Percentiles rank a stretch among this genome's conserved stretches.
phyloP scores from a whole-genome alignment of 2,113 vertebrate species.

The Pachyramphus minor region DNA sequence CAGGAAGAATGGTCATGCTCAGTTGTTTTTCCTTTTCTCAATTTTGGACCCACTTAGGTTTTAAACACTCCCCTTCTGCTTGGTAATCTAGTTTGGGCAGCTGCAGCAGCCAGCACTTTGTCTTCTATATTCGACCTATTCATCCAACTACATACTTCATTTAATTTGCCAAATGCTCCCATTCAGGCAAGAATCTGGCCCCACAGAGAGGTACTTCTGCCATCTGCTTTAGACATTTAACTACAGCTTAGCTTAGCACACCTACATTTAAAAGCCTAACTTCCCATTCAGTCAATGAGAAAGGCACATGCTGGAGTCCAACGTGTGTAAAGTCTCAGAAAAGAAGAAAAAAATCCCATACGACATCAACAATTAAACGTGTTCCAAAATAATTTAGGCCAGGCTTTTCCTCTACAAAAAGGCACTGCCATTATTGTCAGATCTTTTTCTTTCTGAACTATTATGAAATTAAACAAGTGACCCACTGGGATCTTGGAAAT shows the following conservation, averaged over 20 bases:
- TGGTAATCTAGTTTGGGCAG: slow-evolving; percentile 50
- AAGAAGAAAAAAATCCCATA: background rate
- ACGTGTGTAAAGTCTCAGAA: background rate
- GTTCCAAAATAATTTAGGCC: background rate
- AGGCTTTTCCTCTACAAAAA: background rate
- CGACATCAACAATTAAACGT: background rate
- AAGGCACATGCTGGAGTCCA: background rate
- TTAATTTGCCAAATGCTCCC: slow-evolving; percentile 65
- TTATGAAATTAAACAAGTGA: background rate
- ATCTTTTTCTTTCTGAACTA: background rate
- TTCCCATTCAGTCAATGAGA: background rate
- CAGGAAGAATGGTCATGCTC: background rate
- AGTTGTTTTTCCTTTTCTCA: background rate
- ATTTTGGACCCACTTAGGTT: background rate
- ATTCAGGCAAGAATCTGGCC: slow-evolving; percentile 42
- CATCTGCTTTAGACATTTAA: slow-evolving; percentile 57
- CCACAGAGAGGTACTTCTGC: slow-evolving; percentile 31
- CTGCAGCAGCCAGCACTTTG: slow-evolving; percentile 51
- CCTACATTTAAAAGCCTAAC: background rate
- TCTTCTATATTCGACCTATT: slow-evolving; percentile 35
- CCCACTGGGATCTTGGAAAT: background rate
- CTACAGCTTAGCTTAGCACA: slow-evolving; percentile 11
- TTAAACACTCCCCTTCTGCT: slow-evolving; percentile 47
- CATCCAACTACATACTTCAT: slow-evolving; percentile 50
- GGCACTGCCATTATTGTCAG: background rate